Evolutionary conservation across 2,888 invertebrate genomes (phyloP).

Genomic region (Plagodis dolabraria): DNA sequence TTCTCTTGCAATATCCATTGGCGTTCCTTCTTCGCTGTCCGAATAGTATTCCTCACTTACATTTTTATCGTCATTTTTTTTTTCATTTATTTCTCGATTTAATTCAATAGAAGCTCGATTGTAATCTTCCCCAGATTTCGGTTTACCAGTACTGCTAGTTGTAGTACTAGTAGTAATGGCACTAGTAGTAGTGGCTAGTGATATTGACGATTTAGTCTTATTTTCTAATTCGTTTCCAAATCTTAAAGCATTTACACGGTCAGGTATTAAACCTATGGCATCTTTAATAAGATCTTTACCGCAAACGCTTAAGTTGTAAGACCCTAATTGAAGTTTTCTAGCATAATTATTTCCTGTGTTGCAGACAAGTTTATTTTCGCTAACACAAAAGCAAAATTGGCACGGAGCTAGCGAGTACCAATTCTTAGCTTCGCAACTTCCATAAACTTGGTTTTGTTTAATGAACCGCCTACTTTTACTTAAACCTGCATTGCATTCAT

Average conservation of each 20-base stretch:
- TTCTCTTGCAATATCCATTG: slow-evolving; percentile 2
- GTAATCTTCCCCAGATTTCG: not conserved
- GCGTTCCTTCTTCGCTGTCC: slow-evolving; percentile 29
- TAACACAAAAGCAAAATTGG: slow-evolving; percentile 66
- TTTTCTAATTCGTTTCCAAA: slow-evolving; percentile 16
- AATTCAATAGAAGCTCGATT: slow-evolving; percentile 6
- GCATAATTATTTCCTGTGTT: slow-evolving; percentile 48
- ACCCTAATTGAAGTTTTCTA: slow-evolving; percentile 48
- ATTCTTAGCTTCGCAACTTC: slow-evolving; percentile 53
- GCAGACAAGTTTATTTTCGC: slow-evolving; percentile 62
- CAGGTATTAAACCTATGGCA: slow-evolving; percentile 49
- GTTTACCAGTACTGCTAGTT: too few relatives aligned
- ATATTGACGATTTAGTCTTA: slow-evolving; percentile 4
- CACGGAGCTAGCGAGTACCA: slow-evolving; percentile 71
- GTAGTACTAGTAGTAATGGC: not conserved
- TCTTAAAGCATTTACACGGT: slow-evolving; percentile 33
- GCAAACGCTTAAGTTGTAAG: slow-evolving; percentile 57
- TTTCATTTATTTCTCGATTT: slow-evolving; percentile 15
- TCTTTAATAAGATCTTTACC: slow-evolving; percentile 54
- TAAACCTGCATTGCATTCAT: slow-evolving; percentile 45
- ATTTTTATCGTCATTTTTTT: slow-evolving; percentile 1
- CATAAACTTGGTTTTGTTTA: slow-evolving; percentile 40
- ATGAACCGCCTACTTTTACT: slow-evolving; percentile 28
- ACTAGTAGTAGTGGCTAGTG: not conserved
- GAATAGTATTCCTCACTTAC: slow-evolving; percentile 30